These are phyloP conservation scores for Triplophysa bombifrons DNA, from an alignment of 2,797 vertebrate species.

Conservation along the genomic window DNA sequence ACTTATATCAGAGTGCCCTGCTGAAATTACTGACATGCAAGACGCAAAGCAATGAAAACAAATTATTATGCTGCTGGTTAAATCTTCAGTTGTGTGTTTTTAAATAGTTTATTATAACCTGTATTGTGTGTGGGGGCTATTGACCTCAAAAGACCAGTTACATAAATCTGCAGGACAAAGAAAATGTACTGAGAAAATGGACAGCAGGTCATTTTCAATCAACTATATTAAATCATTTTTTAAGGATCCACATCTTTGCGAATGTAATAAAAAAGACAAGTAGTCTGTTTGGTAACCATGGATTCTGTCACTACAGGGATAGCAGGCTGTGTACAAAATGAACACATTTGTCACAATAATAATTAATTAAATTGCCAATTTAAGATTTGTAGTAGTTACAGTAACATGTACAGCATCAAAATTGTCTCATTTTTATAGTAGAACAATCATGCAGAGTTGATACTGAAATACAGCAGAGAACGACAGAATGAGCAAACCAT, in stretches of 20 bases:
- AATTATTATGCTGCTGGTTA: not conserved
- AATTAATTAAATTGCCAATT: not conserved
- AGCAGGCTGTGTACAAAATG: not conserved
- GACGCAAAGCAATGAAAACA: not conserved
- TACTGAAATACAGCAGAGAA: too few species aligned
- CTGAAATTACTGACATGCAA: constrained; percentile 7
- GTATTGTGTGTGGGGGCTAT: not conserved
- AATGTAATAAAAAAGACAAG: not conserved
- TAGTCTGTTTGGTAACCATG: not conserved
- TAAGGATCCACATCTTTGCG: not conserved
- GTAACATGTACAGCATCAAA: too few species aligned
- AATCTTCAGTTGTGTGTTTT: not conserved
- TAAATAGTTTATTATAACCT: not conserved
- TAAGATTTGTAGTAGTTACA: too few species aligned
- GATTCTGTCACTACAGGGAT: not conserved
- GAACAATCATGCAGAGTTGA: too few species aligned
- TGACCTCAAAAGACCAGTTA: not conserved
- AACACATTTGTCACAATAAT: not conserved
- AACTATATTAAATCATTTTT: not conserved
- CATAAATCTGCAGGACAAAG: not conserved
- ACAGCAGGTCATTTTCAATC: not conserved
- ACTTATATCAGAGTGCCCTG: constrained; percentile 3
- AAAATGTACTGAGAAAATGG: not conserved
- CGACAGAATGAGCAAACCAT: not conserved
- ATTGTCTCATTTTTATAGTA: too few species aligned